phyloP scores from a whole-genome alignment of 2,113 vertebrate species.

The Channa argus region DNA sequence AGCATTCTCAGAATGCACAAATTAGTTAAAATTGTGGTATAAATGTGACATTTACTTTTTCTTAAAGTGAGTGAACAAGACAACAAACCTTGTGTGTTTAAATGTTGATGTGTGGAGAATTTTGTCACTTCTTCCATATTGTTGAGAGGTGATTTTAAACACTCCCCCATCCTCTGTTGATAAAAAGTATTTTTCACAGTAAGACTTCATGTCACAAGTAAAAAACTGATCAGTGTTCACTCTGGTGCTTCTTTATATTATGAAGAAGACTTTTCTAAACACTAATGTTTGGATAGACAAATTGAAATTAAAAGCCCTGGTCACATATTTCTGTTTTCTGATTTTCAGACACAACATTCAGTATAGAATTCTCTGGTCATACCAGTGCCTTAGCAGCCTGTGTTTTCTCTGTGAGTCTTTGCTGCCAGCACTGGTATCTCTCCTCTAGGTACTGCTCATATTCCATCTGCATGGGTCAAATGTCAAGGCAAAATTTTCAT shows the following conservation, averaged over 20 bases:
- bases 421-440: conserved; percentile 65
- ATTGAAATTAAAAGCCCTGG: too few species aligned
- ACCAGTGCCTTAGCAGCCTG: conserved; percentile 60
- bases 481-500: not conserved
- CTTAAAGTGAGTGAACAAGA: not conserved
- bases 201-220: too few species aligned
- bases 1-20: too few species aligned
- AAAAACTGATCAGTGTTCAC: too few species aligned
- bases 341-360: too few species aligned
- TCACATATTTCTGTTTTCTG: too few species aligned
- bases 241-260: too few species aligned
- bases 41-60: not conserved
- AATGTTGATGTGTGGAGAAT: conserved; percentile 18
- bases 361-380: too few species aligned
- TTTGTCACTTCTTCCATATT: conserved; percentile 26
- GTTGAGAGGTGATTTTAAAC: conserved; percentile 40
- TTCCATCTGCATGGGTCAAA: conserved; percentile 71
- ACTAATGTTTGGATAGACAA: too few species aligned
- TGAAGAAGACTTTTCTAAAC: too few species aligned
- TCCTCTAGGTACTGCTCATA: conserved; percentile 77
- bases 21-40: not conserved
- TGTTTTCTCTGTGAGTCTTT: conserved; percentile 69
- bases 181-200: not conserved
- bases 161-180: conserved; percentile 62
- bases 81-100: conserved; percentile 49